Conservation (phyloP, 92 coral and sea anemone species). For the Zoanthus sansibaricus region DNA sequence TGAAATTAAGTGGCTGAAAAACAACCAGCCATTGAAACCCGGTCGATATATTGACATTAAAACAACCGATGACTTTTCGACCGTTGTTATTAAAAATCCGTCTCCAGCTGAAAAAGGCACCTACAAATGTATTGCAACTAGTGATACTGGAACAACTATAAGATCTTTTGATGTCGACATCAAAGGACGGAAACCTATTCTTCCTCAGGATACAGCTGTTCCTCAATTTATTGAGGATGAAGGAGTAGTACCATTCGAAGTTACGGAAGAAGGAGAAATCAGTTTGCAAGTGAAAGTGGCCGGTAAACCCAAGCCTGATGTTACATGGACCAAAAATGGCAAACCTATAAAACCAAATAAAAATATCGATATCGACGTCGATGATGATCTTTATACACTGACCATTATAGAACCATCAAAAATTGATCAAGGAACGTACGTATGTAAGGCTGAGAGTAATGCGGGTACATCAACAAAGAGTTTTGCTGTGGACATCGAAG, state of each 20-base stretch:
- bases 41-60: slow-evolving; percentile 49
- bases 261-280: slow-evolving; percentile 73
- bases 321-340: slow-evolving; percentile 73
- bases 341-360: slow-evolving; percentile 49
- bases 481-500: slow-evolving; percentile 68
- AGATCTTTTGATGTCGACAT: slow-evolving; percentile 78
- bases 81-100: slow-evolving; percentile 23
- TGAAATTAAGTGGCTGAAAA: slow-evolving; percentile 51
- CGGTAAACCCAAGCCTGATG: slow-evolving; percentile 73
- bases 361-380: slow-evolving; percentile 49
- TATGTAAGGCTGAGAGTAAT: slow-evolving; percentile 74
- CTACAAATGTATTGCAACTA: slow-evolving; percentile 50
- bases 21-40: slow-evolving; percentile 61
- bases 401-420: slow-evolving; percentile 58
- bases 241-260: slow-evolving; percentile 54
- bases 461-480: slow-evolving; percentile 68
- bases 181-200: slow-evolving; percentile 45
- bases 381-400: slow-evolving; percentile 52
- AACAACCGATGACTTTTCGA: slow-evolving; percentile 12
- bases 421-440: slow-evolving; percentile 73
- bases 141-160: slow-evolving; percentile 56
- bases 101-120: slow-evolving; percentile 41
- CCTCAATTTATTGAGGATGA: slow-evolving; percentile 58
- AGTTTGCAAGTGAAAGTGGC: slow-evolving; percentile 64
- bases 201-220: slow-evolving; percentile 29